These are phyloP conservation scores for Darevskia mixta DNA, from an alignment of 2,797 vertebrate genomes.

Conservation along the genomic window DNA sequence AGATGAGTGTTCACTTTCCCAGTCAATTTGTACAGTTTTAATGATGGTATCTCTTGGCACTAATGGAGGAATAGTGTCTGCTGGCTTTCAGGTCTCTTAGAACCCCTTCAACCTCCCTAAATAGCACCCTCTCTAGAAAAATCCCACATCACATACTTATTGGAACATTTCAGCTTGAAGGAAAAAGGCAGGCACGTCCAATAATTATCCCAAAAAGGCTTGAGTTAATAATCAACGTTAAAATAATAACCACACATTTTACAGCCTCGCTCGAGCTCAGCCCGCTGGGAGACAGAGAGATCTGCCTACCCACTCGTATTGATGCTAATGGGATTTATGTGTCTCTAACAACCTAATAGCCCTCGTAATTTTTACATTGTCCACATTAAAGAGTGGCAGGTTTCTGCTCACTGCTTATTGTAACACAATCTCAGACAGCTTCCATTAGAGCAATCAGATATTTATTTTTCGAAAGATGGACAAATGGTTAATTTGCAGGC, in stretches of 20 bases:
- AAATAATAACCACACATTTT: fast-evolving
- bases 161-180: neutral
- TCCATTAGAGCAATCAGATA: neutral
- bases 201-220: fast-evolving
- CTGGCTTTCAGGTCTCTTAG: neutral
- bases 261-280: fast-evolving
- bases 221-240: neutral
- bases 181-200: neutral
- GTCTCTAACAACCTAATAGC: constrained; percentile 5
- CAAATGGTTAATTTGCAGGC: neutral
- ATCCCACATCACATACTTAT: neutral
- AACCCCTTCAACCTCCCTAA: too few species aligned
- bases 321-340: neutral
- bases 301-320: neutral
- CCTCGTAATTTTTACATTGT: constrained; percentile 3
- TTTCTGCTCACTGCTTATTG: constrained; percentile 21
- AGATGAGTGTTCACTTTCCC: neutral
- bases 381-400: constrained; percentile 14
- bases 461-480: constrained; percentile 25
- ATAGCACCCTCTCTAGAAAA: neutral
- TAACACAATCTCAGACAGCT: constrained; percentile 9
- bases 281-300: neutral
- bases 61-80: too few species aligned
- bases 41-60: neutral
- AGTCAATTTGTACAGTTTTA: neutral